Conservation (phyloP, 1,140 invertebrate genomes). For the Sarcophaga bullata region DNA sequence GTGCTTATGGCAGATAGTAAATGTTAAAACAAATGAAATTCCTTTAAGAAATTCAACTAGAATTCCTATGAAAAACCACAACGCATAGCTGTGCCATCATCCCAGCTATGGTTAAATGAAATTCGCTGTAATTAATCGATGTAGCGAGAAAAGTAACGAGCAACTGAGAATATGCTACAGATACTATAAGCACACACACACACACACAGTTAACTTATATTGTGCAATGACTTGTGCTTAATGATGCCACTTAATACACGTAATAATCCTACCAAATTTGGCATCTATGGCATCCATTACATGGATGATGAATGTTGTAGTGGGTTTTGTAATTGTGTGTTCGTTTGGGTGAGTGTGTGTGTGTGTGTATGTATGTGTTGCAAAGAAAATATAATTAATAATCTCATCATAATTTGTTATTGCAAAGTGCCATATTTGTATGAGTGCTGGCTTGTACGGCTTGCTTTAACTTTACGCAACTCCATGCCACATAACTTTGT, state of each 20-base stretch:
- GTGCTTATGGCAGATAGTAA: background rate
- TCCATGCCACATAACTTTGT: constrained; percentile 12
- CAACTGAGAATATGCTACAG: background rate
- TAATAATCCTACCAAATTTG: constrained; percentile 38
- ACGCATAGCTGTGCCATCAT: background rate
- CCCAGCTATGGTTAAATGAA: constrained; percentile 1
- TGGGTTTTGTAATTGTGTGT: too few species aligned
- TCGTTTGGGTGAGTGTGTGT: background rate
- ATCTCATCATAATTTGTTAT: constrained; percentile 40
- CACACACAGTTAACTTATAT: background rate
- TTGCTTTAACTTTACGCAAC: background rate
- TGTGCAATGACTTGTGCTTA: background rate
- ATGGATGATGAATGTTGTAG: background rate
- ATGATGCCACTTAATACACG: constrained; percentile 17
- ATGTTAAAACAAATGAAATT: background rate
- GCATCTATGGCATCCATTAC: background rate
- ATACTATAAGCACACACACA: too few species aligned
- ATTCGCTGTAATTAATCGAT: constrained; percentile 14
- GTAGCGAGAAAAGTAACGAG: background rate
- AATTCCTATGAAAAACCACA: background rate
- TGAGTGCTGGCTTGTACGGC: background rate
- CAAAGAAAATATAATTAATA: constrained; percentile 30
- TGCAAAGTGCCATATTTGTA: constrained; percentile 37
- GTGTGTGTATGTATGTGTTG: constrained; percentile 12
- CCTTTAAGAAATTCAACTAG: background rate